Evolutionary conservation across 2,113 vertebrate genomes (phyloP).

Genomic region (Ictalurus punctatus): DNA sequence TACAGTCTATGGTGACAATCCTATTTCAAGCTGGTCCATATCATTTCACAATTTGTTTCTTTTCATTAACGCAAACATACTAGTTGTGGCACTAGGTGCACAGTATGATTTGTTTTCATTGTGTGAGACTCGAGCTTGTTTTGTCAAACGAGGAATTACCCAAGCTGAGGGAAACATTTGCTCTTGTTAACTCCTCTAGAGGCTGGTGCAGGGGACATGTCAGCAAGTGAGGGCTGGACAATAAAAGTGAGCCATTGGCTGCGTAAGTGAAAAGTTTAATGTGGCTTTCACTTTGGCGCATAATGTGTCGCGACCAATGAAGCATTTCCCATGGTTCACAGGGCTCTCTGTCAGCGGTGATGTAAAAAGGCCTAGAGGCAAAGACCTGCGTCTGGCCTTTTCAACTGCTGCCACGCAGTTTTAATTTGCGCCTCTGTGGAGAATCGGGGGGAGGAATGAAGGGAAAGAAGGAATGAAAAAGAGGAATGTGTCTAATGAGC

Average conservation of each 20-base stretch:
- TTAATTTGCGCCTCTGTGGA: constrained; percentile 66
- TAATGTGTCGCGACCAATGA: constrained; percentile 75
- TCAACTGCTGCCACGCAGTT: constrained; percentile 69
- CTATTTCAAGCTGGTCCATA: not conserved
- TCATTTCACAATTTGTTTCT: not conserved
- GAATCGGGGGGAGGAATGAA: not conserved
- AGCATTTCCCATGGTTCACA: constrained; percentile 76
- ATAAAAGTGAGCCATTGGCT: constrained; percentile 72
- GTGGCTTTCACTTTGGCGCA: constrained; percentile 69
- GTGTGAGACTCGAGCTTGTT: not conserved
- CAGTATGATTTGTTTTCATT: not conserved
- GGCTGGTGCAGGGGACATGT: constrained; percentile 61
- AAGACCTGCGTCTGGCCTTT: constrained; percentile 70
- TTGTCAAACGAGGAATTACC: constrained; percentile 55
- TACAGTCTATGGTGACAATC: not conserved
- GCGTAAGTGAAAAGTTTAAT: constrained; percentile 76
- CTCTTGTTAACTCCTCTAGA: constrained; percentile 68
- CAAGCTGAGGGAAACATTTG: constrained; percentile 72
- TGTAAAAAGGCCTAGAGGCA: constrained; percentile 72
- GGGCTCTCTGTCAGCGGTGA: constrained; percentile 71
- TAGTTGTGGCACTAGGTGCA: not conserved
- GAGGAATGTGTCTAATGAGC: constrained; percentile 45
- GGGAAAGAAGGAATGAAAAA: constrained; percentile 7
- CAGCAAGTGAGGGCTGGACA: constrained; percentile 63
- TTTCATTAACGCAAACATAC: constrained; percentile 34